Evolutionary conservation across 2,888 invertebrate genomes (phyloP).

Genomic region (Parnassius apollo): DNA sequence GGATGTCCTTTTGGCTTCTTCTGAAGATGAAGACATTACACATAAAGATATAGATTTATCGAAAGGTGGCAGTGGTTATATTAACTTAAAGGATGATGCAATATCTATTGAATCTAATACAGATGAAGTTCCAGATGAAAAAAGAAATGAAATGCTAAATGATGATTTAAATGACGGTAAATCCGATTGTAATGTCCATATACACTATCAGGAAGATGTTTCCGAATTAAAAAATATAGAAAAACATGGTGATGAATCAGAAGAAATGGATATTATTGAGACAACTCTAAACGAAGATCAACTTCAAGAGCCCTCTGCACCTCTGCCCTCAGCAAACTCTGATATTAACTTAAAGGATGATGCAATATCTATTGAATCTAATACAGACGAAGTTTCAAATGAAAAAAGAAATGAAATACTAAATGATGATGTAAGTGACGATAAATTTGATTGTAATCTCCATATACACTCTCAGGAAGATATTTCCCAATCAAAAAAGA

Average conservation of each 20-base stretch:
- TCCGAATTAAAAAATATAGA: neutral
- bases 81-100: constrained; percentile 49
- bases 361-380: constrained; percentile 46
- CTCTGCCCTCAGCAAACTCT: no score
- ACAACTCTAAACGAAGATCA: neutral
- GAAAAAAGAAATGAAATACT: neutral
- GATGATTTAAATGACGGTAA: neutral
- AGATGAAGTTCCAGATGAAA: constrained; percentile 26
- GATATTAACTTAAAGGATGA: constrained; percentile 49
- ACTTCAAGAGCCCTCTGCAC: neutral
- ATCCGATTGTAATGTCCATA: neutral
- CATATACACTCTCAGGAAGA: neutral
- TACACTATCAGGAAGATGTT: neutral
- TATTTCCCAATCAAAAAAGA: neutral
- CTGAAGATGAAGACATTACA: constrained; percentile 47
- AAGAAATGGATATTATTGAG: neutral
- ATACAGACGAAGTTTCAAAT: constrained; percentile 32
- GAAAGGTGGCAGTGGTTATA: constrained; percentile 28
- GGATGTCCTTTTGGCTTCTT: constrained; percentile 56
- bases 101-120: constrained; percentile 47
- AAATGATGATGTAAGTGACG: neutral
- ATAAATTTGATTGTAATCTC: neutral
- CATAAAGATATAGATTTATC: constrained; percentile 22
- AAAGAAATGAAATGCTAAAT: neutral
- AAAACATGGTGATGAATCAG: neutral